A percentile compares a stretch with the other conserved stretches of the same genome.
These are phyloP conservation scores for Poliocrania exsul DNA, from an alignment of 2,797 vertebrate genomes.

Conservation along the genomic window DNA sequence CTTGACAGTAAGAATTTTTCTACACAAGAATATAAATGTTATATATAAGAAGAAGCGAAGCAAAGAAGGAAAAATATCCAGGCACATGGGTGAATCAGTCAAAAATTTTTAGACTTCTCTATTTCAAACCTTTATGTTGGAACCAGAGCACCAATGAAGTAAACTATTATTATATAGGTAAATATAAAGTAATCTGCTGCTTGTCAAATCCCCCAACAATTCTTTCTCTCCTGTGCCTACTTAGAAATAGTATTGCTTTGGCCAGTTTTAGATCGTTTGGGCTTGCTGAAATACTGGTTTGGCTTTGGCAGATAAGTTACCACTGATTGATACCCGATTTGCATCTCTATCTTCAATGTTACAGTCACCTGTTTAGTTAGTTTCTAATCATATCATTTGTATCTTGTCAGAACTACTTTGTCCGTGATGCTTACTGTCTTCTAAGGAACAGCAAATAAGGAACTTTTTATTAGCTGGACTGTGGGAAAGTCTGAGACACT, in stretches of 20 bases:
- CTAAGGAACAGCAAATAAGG: background rate
- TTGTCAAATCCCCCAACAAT: background rate
- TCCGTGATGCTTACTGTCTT: background rate
- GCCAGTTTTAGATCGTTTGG: background rate
- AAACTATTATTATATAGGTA: background rate
- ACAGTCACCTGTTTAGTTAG: background rate
- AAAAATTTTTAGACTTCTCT: background rate
- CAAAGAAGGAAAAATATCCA: background rate
- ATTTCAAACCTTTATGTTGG: background rate
- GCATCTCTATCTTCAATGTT: background rate
- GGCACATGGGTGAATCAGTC: background rate
- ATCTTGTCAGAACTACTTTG: background rate
- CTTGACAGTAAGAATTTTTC: background rate
- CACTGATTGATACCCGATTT: too few species aligned
- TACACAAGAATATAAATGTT: background rate
- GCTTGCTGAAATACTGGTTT: background rate
- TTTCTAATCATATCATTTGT: background rate
- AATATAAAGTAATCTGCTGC: background rate
- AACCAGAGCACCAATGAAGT: background rate
- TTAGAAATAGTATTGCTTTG: background rate
- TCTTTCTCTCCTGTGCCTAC: background rate
- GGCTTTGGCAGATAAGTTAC: background rate
- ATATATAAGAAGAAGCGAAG: background rate
- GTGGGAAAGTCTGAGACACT: too few species aligned
- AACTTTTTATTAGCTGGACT: background rate